Evolutionary conservation across 92 coral and sea anemone genomes (phyloP), one percentile per base, ranked within the genome.

Genomic region (Phenganax stokvisi): DNA sequence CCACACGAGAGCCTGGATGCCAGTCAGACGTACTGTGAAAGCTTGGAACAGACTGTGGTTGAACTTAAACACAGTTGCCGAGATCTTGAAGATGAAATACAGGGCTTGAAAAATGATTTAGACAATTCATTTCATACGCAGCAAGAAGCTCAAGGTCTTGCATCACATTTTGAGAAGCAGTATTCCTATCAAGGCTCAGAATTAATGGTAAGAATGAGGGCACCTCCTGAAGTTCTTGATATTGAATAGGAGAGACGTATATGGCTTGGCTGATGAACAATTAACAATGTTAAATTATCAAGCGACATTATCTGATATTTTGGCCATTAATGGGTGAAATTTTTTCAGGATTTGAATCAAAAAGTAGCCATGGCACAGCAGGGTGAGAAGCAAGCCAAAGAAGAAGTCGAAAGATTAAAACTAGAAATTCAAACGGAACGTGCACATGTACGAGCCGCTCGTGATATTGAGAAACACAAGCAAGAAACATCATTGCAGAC

Each of bases 1-100:
- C 97, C 97, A 54, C 63, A 87, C 83, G 98, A 94, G 56, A 90
- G 90, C 79, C 84, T 91, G 70, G 98, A 94, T 57, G 94, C 98
- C 30, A 87, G 96, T 71, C 94, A 94, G 93, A 70, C 76, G 16
- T 94, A 90, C 79, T 93, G 97, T 69, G 92, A 90, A 51, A 89
- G 92, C n/a, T 84, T 94, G 69, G 98, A 94, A 83, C 79, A 57
- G 67, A 71, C 88, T 7, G 74, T 91, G 68, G 91, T 92, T 47
- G 84, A 86, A 31, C 51, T 94, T 51, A 86, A 92, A 47, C 87
- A 73, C 25, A 85, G 86, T 72, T 72, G 85, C 9, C 89, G 96
- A 12, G 91, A 92, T 62, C 94, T 90, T 74, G 87, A 80, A 80
- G 92, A 90, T 74, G 97, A 94, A 64, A 51, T 90, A 77, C 87